These are phyloP conservation scores for Grantiella picta DNA, from an alignment of 2,113 vertebrate species.

Conservation along the genomic window DNA sequence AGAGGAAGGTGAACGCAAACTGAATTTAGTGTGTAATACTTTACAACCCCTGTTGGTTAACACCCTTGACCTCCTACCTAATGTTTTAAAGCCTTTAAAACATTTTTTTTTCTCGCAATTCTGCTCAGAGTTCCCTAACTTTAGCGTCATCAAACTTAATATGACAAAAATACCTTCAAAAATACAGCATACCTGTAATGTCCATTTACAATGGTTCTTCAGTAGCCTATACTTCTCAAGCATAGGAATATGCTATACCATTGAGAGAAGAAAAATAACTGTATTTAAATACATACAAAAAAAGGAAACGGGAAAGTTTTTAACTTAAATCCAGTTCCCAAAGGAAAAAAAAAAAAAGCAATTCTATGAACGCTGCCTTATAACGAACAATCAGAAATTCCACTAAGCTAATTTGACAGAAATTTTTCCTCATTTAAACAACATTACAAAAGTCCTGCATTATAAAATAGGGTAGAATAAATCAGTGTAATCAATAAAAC, in stretches of 20 bases:
- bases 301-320: conserved; percentile 95
- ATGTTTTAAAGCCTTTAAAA: conserved; percentile 88
- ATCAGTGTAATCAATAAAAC: conserved; percentile 99
- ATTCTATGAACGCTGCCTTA: conserved; percentile 92
- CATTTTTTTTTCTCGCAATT: conserved; percentile 81
- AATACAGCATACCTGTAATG: conserved; percentile 96
- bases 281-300: conserved; percentile 97
- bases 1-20: conserved; percentile 84
- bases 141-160: conserved; percentile 93
- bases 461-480: conserved; percentile 99
- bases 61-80: conserved; percentile 85
- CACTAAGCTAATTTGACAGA: conserved; percentile 95
- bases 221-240: conserved; percentile 91
- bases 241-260: conserved; percentile 92
- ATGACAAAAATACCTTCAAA: conserved; percentile 92
- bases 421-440: conserved; percentile 95
- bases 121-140: conserved; percentile 88
- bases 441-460: conserved; percentile 99
- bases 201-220: conserved; percentile 97
- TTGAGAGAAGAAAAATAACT: conserved; percentile 85
- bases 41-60: conserved; percentile 83
- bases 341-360: conserved; percentile 79
- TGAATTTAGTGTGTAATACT: conserved; percentile 82
- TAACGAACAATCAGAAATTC: conserved; percentile 97
- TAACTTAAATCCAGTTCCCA: conserved; percentile 95